Conservation (phyloP, 2,797 vertebrate genomes). For the Myoxocephalus aenaeus region DNA sequence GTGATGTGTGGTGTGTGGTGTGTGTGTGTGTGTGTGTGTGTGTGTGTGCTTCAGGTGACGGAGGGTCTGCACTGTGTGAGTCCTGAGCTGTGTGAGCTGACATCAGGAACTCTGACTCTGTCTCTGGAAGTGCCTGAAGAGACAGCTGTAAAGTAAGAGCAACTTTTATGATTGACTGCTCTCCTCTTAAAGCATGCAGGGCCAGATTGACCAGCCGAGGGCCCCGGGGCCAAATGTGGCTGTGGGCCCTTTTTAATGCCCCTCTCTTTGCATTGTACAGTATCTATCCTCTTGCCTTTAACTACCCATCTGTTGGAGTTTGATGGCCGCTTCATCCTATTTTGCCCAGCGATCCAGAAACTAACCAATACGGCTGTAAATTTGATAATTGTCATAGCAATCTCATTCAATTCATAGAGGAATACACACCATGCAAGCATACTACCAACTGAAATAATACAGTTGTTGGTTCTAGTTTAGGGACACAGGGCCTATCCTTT, state of each 20-base stretch:
- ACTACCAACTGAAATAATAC: not conserved
- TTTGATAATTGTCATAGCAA: not conserved
- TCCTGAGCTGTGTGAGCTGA: conserved; percentile 90
- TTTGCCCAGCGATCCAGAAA: conserved; percentile 1
- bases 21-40: conserved; percentile 45
- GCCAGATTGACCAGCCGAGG: not conserved
- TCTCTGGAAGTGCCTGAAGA: conserved; percentile 94
- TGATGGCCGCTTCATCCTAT: conserved; percentile 19
- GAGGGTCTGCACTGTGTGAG: conserved; percentile 93
- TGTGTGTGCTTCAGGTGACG: conserved; percentile 82
- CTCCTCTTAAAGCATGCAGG: not conserved
- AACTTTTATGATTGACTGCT: not conserved
- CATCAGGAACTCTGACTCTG: conserved; percentile 89
- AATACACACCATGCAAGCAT: not conserved
- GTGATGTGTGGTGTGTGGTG: conserved; percentile 32
- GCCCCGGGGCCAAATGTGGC: not conserved
- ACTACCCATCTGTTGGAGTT: not conserved
- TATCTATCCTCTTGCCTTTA: not conserved
- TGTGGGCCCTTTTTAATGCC: not conserved
- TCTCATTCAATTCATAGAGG: not conserved
- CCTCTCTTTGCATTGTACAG: conserved; percentile 4
- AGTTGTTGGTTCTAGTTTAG: not conserved
- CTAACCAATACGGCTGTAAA: not conserved
- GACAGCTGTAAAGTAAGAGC: conserved; percentile 94
- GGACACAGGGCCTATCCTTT: not conserved